Evolutionary conservation across 2,113 vertebrate species (phyloP), one percentile per base, ranked within the genome.

Genomic region (Hyla sarda): DNA sequence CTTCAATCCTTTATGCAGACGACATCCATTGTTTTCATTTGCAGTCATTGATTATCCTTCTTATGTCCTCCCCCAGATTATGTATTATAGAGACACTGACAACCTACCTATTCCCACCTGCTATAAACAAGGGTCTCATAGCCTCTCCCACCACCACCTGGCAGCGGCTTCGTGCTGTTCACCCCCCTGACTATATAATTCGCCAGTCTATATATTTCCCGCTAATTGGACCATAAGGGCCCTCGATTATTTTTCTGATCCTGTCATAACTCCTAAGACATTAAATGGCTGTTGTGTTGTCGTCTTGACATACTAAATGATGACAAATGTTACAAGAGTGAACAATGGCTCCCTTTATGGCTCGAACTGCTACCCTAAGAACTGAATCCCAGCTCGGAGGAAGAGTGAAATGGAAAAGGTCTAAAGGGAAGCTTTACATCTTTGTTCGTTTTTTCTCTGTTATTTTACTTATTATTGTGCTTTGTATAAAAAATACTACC

Each of bases 21-120:
- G 8, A 37, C 60, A 74, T 81, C 52, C 23, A 81, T 81, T 74
- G 69, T 86, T 58, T 86, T 82, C 48, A 81, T 86, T 82, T 82
- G 76, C 34, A 71, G 30, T 25, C 47, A 30, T 80, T 47, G 77
- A 80, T 21, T 47, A 65, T 78, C 52, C 16, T 10, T 56, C 48
- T 34, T 21, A 16, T 12, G 60, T 79, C 73, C 50, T 73, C 50
- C 65, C 17, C 60, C 45, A 37, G 74, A 30, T 54, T 19, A 83
- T 75, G 14, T 28, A 60, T 45, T 58, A 75, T 25, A 73, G 82
- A 84, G 52, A 75, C 34, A 62, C 47, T 1, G n/a, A 50, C 45
- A 1, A 25, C 17, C 58, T n/a, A 60, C 23, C 23, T 21, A 58
- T 25, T 17, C 13, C 54, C 56, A 60, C 56, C 32, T 25, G 32